Evolutionary conservation across 2,797 vertebrate species (phyloP).

Genomic region (Luscinia luscinia): DNA sequence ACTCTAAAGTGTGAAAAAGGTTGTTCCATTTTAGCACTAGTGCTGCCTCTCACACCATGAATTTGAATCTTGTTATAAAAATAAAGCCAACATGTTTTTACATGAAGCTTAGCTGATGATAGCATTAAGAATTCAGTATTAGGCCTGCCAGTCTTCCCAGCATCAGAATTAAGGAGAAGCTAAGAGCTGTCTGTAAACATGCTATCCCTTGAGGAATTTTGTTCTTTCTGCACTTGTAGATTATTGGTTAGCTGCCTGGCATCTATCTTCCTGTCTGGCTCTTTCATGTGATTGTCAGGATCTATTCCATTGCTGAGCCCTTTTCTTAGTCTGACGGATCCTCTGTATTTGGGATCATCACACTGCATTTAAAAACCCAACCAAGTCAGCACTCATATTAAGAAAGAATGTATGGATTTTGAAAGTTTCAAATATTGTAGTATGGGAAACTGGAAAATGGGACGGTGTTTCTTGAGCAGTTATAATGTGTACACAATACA

Average conservation of each 20-base stretch:
- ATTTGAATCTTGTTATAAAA: not conserved
- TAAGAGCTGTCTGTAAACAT: not conserved
- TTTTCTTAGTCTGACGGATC: not conserved
- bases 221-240: not conserved
- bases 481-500: not conserved
- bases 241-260: not conserved
- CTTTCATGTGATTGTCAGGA: accelerated
- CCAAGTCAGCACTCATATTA: not conserved
- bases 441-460: not conserved
- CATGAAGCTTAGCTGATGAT: not conserved
- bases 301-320: accelerated
- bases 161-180: not conserved
- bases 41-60: not conserved
- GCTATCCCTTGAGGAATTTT: not conserved
- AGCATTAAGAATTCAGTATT: not conserved
- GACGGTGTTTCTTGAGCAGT: not conserved
- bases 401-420: not conserved
- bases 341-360: not conserved
- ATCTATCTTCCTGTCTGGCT: not conserved
- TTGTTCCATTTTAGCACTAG: not conserved
- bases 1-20: not conserved
- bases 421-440: not conserved
- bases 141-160: not conserved
- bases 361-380: not conserved
- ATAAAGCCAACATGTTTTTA: not conserved